Evolutionary conservation across 1,140 invertebrate species (phyloP).

Genomic region (Brachionus rubens): DNA sequence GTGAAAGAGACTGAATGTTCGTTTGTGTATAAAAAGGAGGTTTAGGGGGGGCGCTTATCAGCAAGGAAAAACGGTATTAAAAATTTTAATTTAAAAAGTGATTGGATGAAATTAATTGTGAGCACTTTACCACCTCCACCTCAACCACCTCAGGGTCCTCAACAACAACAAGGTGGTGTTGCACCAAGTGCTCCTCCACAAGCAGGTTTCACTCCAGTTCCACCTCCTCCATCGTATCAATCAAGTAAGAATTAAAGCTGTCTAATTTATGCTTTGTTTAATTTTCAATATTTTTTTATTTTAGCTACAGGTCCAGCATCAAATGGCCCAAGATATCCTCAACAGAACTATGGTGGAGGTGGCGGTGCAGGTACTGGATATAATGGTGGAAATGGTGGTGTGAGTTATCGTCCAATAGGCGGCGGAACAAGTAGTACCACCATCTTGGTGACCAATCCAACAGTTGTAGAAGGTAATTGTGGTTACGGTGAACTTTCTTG

Average conservation of each 20-base stretch:
- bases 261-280: no score
- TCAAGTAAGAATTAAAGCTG: no score
- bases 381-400: neutral
- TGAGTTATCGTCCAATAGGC: neutral
- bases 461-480: neutral
- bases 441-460: constrained; percentile 18
- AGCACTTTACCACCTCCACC: constrained; percentile 40
- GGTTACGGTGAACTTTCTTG: constrained; percentile 17
- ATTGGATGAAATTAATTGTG: constrained; percentile 46
- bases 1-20: no score
- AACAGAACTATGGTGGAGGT: neutral
- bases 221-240: constrained; percentile 21
- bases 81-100: neutral
- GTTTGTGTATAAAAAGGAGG: no score
- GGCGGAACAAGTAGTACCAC: neutral
- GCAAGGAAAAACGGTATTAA: no score
- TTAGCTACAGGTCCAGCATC: neutral
- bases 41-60: no score
- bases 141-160: constrained; percentile 19
- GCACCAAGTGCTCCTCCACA: neutral
- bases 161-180: neutral
- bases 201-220: constrained; percentile 3
- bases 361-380: no score
- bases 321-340: neutral
- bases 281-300: neutral